phyloP scores from a whole-genome alignment of 2,113 vertebrate genomes.

The Equus przewalskii region DNA sequence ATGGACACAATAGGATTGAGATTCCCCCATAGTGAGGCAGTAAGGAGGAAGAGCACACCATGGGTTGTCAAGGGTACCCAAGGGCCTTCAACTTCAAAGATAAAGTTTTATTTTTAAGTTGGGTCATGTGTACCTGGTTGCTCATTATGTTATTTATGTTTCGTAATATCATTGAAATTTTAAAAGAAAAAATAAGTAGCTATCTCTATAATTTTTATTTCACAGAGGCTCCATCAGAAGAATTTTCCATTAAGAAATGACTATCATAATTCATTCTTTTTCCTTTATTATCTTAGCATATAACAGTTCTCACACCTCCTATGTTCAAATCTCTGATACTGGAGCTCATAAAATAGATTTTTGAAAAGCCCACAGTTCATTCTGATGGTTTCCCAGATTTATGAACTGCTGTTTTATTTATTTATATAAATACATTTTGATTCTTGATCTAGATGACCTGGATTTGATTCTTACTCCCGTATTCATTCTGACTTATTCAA shows the following conservation, averaged over 20 bases:
- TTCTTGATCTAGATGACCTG: constrained; percentile 14
- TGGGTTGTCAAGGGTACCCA: not conserved
- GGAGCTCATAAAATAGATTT: not conserved
- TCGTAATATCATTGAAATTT: not conserved
- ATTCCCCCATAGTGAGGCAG: not conserved
- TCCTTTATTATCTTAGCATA: not conserved
- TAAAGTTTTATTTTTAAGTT: not conserved
- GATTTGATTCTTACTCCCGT: not conserved
- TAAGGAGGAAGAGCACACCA: not conserved
- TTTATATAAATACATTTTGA: constrained; percentile 30
- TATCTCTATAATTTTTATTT: not conserved
- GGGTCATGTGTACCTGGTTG: not conserved
- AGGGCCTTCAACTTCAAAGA: not conserved
- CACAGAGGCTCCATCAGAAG: not conserved
- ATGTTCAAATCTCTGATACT: not conserved
- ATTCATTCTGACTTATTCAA: constrained; percentile 37
- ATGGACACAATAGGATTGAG: not conserved
- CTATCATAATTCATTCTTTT: not conserved
- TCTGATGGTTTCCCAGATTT: not conserved
- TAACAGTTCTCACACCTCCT: not conserved
- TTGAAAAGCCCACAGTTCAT: not conserved
- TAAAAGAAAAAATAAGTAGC: not conserved
- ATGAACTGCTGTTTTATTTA: constrained; percentile 1
- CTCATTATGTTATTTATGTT: not conserved
- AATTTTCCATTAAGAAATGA: constrained; percentile 19